Evolutionary conservation across 2,797 vertebrate genomes (phyloP).

Genomic region (Myotis planiceps): DNA sequence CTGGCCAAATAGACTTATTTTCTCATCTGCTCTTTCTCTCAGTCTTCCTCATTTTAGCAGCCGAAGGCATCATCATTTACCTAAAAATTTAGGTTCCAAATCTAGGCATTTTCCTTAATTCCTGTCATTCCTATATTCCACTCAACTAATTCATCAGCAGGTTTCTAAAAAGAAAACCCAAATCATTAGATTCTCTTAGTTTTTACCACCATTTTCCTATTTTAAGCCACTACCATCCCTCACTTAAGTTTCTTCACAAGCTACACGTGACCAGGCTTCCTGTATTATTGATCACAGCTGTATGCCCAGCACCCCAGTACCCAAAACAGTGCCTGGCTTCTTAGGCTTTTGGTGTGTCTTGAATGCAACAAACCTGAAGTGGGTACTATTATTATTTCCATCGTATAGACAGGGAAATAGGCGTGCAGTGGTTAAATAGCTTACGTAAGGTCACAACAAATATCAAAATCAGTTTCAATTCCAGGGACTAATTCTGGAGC

Average conservation of each 20-base stretch:
- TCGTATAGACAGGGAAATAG: not conserved
- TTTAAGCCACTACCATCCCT: not conserved
- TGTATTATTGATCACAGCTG: not conserved
- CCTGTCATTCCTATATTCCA: not conserved
- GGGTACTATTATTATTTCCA: not conserved
- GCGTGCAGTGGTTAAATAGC: not conserved
- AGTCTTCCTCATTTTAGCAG: not conserved
- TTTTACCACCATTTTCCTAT: not conserved
- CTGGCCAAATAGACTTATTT: not conserved
- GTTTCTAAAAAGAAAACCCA: slow-evolving; percentile 25
- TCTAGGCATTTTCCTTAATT: not conserved
- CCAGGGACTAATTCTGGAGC: not conserved
- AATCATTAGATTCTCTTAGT: not conserved
- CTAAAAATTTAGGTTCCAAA: not conserved
- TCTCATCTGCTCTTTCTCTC: not conserved
- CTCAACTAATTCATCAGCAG: not conserved
- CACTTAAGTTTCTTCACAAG: not conserved
- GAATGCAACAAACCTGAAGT: slow-evolving; percentile 20
- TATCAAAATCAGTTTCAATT: slow-evolving; percentile 2
- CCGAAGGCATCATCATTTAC: not conserved
- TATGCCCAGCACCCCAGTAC: not conserved
- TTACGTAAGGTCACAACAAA: not conserved
- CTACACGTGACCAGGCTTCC: not conserved
- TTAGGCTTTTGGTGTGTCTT: not conserved
- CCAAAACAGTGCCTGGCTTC: not conserved